These are phyloP conservation scores for Gymnosoma rotundatum DNA, from an alignment of 2,888 invertebrate genomes.

Conservation along the genomic window DNA sequence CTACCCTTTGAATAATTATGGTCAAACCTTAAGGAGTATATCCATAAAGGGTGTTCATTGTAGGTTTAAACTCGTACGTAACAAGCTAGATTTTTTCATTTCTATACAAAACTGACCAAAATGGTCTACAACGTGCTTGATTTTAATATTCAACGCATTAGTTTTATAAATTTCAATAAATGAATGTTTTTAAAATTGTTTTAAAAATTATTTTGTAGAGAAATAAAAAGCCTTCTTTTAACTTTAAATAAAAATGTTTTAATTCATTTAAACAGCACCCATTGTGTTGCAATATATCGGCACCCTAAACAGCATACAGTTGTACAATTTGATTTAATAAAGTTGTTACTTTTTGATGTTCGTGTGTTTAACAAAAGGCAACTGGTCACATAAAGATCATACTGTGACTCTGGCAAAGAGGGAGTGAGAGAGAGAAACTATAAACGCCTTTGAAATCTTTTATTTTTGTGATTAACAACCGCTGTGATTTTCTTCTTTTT, in stretches of 20 bases:
- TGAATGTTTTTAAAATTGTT: constrained; percentile 33
- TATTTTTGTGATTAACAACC: constrained; percentile 68
- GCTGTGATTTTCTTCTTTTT: constrained; percentile 54
- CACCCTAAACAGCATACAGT: constrained; percentile 59
- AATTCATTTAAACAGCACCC: constrained; percentile 52
- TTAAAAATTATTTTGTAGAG: constrained; percentile 8
- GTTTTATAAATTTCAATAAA: constrained; percentile 62
- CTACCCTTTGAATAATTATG: constrained; percentile 28
- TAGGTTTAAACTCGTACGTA: constrained; percentile 3
- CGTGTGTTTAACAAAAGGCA: constrained; percentile 60
- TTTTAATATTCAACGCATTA: constrained; percentile 51
- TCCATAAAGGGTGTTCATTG: constrained; percentile 47
- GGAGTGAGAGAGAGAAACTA: not conserved
- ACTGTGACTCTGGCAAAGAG: constrained; percentile 44
- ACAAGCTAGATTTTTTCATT: constrained; percentile 52
- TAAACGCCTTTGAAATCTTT: constrained; percentile 64
- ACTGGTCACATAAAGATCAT: constrained; percentile 60
- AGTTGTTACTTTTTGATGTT: constrained; percentile 60
- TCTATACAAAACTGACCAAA: constrained; percentile 57
- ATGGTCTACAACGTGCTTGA: constrained; percentile 49
- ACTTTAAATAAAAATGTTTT: constrained; percentile 34
- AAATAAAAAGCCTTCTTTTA: constrained; percentile 40
- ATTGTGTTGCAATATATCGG: constrained; percentile 64
- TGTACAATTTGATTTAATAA: constrained; percentile 37
- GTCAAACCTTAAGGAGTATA: constrained; percentile 39